Conservation (phyloP, 1,140 invertebrate species). For the Drosophila saltans region DNA sequence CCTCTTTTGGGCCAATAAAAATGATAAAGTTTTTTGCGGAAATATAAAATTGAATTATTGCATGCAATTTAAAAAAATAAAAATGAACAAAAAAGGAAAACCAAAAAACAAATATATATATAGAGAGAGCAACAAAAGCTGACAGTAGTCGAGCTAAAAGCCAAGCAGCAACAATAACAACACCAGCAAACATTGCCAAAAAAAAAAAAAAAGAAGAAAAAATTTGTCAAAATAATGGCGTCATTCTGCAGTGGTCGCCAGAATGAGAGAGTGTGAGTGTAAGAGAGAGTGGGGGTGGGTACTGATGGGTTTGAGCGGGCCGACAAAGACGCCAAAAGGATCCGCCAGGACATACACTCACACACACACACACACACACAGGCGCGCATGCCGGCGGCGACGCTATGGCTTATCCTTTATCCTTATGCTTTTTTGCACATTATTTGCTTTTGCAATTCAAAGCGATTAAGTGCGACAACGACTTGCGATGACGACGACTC, state of each 20-base stretch:
- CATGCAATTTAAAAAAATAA: constrained; percentile 73
- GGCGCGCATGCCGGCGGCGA: constrained; percentile 52
- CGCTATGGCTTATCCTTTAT: constrained; percentile 80
- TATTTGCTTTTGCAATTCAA: constrained; percentile 82
- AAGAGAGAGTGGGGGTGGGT: neutral
- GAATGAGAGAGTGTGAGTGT: constrained; percentile 18
- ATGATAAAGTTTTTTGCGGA: constrained; percentile 78
- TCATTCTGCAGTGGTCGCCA: constrained; percentile 77
- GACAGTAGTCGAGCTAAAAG: constrained; percentile 74
- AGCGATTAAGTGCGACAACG: constrained; percentile 77
- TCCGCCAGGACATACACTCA: constrained; percentile 52
- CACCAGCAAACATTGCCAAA: constrained; percentile 74
- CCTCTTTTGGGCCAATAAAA: constrained; percentile 67
- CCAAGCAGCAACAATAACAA: constrained; percentile 40
- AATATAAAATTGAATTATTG: constrained; percentile 83
- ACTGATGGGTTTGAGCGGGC: constrained; percentile 48
- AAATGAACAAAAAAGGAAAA: neutral
- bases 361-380: constrained; percentile 29
- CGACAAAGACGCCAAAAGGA: constrained; percentile 71
- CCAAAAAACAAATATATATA: constrained; percentile 3
- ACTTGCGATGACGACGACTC: constrained; percentile 22
- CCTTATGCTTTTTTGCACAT: constrained; percentile 80
- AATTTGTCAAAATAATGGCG: constrained; percentile 82
- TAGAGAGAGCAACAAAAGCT: constrained; percentile 68
- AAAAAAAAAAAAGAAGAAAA: constrained; percentile 33